Evolutionary conservation across 1,140 invertebrate genomes (phyloP), one percentile per base, ranked within the genome.

Genomic region (Diorhabda carinulata): DNA sequence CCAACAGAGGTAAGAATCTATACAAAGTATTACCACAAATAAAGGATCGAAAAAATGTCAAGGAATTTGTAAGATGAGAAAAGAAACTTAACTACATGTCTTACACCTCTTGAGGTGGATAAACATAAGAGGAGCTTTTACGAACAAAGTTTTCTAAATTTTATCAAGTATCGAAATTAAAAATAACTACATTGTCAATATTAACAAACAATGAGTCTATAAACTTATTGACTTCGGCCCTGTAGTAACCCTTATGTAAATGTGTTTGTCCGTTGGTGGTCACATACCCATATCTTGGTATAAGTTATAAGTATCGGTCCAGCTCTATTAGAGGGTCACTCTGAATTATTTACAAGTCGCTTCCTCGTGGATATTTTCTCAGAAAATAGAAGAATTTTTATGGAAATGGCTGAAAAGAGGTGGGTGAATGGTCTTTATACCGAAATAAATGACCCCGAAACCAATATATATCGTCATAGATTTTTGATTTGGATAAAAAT

Each of bases 281-380:
- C 73, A 68, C 70, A 67, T 52, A 63, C 61, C n/a, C 58, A 60
- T 42, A 60, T 45, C 45, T 45, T 56, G 43, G 44, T 72, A 77
- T 78, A 77, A 78, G 70, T 76, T 78, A 78, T 74, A 76, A 78
- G 74, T 77, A 79, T 78, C 73, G 74, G 72, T 69, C 67, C 60
- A 70, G 69, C 73, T 67, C 73, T 74, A 74, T 74, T 72, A 74
- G 73, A 72, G 74, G 77, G 77, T 76, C 72, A 76, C 68, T 78
- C 72, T 78, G 77, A 78, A 78, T 79, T 79, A 79, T 79, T 79
- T 79, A 79, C 76, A 78, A 78, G 76, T 74, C 73, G 71, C 73
- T 76, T 78, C 76, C 77, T 62, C 58, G 71, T 66, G 69, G 63
- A 61, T 71, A 71, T 74, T 78, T 75, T 72, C 66, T 68, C 77